These are phyloP conservation scores for Anarhynchus alexandrinus DNA, from an alignment of 2,113 vertebrate species.

Conservation along the genomic window DNA sequence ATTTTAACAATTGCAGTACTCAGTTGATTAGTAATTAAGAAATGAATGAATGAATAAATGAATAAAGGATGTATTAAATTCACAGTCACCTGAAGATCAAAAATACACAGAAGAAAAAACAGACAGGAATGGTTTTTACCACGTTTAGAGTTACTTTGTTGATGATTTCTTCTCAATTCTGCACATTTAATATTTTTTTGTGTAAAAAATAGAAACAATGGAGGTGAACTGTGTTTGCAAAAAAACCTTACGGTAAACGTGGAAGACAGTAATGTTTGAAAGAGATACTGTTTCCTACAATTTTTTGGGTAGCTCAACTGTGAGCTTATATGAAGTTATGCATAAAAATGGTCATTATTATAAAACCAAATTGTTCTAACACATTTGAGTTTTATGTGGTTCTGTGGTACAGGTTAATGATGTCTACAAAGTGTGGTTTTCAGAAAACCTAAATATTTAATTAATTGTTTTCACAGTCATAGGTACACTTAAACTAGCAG, in stretches of 20 bases:
- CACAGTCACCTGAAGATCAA: neutral
- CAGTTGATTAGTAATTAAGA: neutral
- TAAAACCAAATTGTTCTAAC: neutral
- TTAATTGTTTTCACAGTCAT: neutral
- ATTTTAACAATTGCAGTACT: neutral
- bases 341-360: neutral
- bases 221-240: neutral
- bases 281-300: neutral
- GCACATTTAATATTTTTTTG: neutral
- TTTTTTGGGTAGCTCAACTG: neutral
- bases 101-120: neutral
- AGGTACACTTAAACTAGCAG: neutral
- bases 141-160: neutral
- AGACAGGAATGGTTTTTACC: neutral
- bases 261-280: neutral
- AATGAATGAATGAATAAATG: neutral
- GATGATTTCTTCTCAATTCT: neutral
- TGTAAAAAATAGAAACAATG: neutral
- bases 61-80: neutral
- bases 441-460: neutral
- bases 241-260: neutral
- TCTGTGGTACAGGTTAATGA: neutral
- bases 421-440: neutral
- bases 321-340: neutral
- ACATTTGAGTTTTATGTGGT: neutral